Conservation (phyloP, 2,888 invertebrate genomes). For the Microctonus aethiopoides region DNA sequence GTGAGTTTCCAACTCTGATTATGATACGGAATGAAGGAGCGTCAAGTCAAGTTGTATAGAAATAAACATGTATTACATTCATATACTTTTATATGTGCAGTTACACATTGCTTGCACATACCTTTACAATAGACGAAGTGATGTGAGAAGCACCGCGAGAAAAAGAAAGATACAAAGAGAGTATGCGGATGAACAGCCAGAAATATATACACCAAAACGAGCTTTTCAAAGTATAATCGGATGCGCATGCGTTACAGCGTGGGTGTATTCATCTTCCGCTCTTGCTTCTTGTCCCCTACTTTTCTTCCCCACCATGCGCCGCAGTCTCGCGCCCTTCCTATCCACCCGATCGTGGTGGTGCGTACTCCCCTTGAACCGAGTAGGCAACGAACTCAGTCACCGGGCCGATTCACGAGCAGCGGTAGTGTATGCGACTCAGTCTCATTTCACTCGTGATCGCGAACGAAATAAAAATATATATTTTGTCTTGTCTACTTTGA, state of each 20-base stretch:
- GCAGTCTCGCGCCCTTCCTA: slow-evolving; percentile 39
- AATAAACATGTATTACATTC: neutral
- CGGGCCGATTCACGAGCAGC: slow-evolving; percentile 63
- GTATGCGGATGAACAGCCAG: neutral
- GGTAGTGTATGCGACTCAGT: slow-evolving; percentile 46
- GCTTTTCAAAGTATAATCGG: neutral
- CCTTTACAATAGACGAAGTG: neutral
- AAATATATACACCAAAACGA: slow-evolving; percentile 22
- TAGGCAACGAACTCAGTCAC: slow-evolving; percentile 56
- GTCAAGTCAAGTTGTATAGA: no score
- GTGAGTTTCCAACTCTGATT: no score
- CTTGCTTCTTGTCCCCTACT: slow-evolving; percentile 42
- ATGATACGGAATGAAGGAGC: no score
- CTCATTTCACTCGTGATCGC: slow-evolving; percentile 21
- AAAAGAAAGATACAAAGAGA: neutral
- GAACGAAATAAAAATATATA: neutral
- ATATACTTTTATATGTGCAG: neutral
- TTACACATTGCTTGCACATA: neutral
- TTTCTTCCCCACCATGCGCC: slow-evolving; percentile 39
- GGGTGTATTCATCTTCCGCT: slow-evolving; percentile 60
- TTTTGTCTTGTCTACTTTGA: neutral
- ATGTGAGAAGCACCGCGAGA: neutral
- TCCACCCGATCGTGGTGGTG: slow-evolving; percentile 50
- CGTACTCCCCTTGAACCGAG: slow-evolving; percentile 46
- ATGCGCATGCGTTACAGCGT: slow-evolving; percentile 55